Percentiles rank a stretch among this genome's conserved stretches.
Evolutionary conservation across 1,140 invertebrate genomes (phyloP).

Genomic region (Venustaconcha ellipsiformis): DNA sequence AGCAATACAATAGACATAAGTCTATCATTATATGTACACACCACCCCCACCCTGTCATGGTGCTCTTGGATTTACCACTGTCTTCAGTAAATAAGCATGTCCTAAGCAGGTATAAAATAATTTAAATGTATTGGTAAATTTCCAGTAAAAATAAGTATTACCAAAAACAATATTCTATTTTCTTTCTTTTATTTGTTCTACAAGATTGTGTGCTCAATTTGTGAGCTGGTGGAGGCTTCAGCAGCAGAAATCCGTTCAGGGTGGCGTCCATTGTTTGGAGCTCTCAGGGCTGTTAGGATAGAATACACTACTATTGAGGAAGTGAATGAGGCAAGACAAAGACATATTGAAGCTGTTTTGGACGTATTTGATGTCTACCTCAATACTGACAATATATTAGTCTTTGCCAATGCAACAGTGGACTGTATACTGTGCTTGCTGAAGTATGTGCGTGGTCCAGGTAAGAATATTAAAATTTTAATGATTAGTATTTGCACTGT

Average conservation of each 20-base stretch:
- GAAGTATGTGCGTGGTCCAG: slow-evolving; percentile 75
- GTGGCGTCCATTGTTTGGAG: slow-evolving; percentile 92
- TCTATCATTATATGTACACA: too few species aligned
- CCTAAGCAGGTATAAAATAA: too few species aligned
- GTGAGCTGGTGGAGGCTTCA: slow-evolving; percentile 95
- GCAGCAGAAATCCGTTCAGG: slow-evolving; percentile 91
- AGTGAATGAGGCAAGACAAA: slow-evolving; percentile 67
- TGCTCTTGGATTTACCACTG: neutral
- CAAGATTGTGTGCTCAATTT: slow-evolving; percentile 93
- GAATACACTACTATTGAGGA: slow-evolving; percentile 68
- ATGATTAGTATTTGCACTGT: neutral
- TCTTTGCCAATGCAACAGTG: slow-evolving; percentile 93
- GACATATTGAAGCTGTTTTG: slow-evolving; percentile 79
- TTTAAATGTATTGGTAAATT: too few species aligned
- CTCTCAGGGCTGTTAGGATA: slow-evolving; percentile 81
- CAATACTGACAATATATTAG: slow-evolving; percentile 89
- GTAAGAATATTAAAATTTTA: slow-evolving; percentile 49
- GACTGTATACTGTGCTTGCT: slow-evolving; percentile 93
- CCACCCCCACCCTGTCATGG: neutral
- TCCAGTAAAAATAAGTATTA: too few species aligned
- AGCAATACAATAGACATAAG: too few species aligned
- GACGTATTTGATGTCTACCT: slow-evolving; percentile 95
- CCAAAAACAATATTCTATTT: too few species aligned
- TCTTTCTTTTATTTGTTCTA: too few species aligned
- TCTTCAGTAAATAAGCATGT: neutral